These are phyloP conservation scores for Brachyhypopomus gauderio DNA, from an alignment of 2,113 vertebrate genomes.

Conservation along the genomic window DNA sequence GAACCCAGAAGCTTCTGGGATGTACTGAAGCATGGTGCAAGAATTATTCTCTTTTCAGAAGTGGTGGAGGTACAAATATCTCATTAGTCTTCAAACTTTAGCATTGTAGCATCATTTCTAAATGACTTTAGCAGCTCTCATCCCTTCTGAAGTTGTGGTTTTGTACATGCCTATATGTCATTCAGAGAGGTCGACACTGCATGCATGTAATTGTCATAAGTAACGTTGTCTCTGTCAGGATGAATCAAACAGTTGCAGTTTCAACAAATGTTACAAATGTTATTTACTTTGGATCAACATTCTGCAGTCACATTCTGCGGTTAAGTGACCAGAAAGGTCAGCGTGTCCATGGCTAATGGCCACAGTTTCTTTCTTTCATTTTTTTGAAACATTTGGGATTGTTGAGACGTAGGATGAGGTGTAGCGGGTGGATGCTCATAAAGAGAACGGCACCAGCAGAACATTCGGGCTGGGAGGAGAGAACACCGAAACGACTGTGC, in stretches of 20 bases:
- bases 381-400: constrained; percentile 29
- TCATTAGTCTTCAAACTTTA: constrained; percentile 5
- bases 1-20: constrained; percentile 74
- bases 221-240: not conserved
- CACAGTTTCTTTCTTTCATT: constrained; percentile 18
- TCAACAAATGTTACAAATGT: not conserved
- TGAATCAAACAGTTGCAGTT: not conserved
- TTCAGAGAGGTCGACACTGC: not conserved
- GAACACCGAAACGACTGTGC: constrained; percentile 17
- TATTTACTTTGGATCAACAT: not conserved
- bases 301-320: not conserved
- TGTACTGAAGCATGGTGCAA: constrained; percentile 70
- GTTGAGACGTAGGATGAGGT: constrained; percentile 29
- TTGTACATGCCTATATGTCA: not conserved
- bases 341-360: not conserved
- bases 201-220: not conserved
- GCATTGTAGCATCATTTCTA: not conserved
- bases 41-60: constrained; percentile 75
- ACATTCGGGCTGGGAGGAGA: constrained; percentile 19
- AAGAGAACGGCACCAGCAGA: not conserved
- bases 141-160: not conserved
- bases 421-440: constrained; percentile 26
- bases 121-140: not conserved
- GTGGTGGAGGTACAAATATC: constrained; percentile 69
- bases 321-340: not conserved